These are phyloP conservation scores for Scaptomyza polygonia DNA, from an alignment of 2,888 invertebrate species.

Conservation along the genomic window DNA sequence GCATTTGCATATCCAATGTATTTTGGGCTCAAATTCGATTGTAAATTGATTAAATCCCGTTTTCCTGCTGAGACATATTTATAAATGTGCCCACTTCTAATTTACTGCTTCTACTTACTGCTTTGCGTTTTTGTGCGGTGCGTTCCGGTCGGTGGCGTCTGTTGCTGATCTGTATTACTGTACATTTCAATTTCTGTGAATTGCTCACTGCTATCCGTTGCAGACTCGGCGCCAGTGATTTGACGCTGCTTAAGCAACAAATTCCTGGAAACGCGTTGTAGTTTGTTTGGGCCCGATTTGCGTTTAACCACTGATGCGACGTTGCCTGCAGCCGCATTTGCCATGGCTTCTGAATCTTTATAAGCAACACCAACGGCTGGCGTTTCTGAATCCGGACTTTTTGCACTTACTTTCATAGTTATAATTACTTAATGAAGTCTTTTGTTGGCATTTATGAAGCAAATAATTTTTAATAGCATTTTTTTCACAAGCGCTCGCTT, in stretches of 20 bases:
- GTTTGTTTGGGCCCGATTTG: constrained; percentile 5
- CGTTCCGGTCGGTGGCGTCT: constrained; percentile 15
- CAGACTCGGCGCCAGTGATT: constrained; percentile 26
- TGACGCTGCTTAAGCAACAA: constrained; percentile 13
- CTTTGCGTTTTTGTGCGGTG: constrained; percentile 8
- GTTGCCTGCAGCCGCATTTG: constrained; percentile 35
- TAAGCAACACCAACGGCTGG: constrained; percentile 12
- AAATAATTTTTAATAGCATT: constrained; percentile 20
- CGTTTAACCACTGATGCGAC: constrained; percentile 5
- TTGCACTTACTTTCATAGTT: constrained; percentile 56
- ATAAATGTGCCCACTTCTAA: background rate
- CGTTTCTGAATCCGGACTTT: constrained; percentile 25
- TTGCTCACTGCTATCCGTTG: constrained; percentile 38
- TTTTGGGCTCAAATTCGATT: constrained; percentile 82
- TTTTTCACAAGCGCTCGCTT: constrained; percentile 49
- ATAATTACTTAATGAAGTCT: constrained; percentile 29
- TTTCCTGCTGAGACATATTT: constrained; percentile 48
- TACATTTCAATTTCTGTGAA: constrained; percentile 37
- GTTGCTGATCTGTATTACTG: constrained; percentile 3
- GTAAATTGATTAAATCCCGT: constrained; percentile 77
- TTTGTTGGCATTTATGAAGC: constrained; percentile 21
- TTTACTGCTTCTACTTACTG: constrained; percentile 37
- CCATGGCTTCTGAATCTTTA: background rate
- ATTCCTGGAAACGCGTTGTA: constrained; percentile 23
- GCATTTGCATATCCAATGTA: constrained; percentile 79